Conservation (phyloP, 2,113 vertebrate genomes). For the Hippocampus barbouri region DNA sequence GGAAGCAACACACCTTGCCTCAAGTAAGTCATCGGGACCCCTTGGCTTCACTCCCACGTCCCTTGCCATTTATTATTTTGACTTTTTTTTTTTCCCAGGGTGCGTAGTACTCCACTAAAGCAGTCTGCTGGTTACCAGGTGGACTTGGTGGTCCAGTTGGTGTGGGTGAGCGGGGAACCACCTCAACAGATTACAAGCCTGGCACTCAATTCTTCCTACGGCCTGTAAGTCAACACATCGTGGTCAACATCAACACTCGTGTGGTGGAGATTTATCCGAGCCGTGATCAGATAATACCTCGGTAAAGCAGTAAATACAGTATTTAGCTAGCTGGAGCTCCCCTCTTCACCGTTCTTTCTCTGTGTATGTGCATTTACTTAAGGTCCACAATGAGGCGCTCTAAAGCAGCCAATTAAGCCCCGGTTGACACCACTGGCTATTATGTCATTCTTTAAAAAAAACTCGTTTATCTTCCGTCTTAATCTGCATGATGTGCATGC, state of each 20-base stretch:
- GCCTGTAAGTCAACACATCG: constrained; percentile 80
- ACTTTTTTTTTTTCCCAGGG: constrained; percentile 69
- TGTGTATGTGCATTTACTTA: too few relatives aligned
- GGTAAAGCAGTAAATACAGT: too few relatives aligned
- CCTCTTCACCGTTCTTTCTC: too few relatives aligned
- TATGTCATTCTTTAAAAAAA: too few relatives aligned
- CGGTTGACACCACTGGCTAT: too few relatives aligned
- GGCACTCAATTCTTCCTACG: constrained; percentile 89
- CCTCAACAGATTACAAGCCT: constrained; percentile 96
- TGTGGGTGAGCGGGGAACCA: constrained; percentile 96
- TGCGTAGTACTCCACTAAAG: constrained; percentile 90
- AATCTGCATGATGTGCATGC: too few relatives aligned
- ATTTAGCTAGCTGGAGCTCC: too few relatives aligned
- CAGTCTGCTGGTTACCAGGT: constrained; percentile 95
- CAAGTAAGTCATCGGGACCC: constrained; percentile 73
- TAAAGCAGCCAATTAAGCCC: too few relatives aligned
- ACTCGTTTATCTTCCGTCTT: too few relatives aligned
- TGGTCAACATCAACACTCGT: neutral
- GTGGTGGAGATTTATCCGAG: neutral
- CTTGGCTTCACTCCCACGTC: neutral
- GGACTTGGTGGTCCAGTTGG: constrained; percentile 92
- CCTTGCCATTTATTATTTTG: neutral
- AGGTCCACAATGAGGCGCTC: too few relatives aligned
- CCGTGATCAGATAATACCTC: neutral
- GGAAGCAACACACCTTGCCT: constrained; percentile 94